Evolutionary conservation across 2,113 vertebrate genomes (phyloP).

Genomic region (Caracal caracal): DNA sequence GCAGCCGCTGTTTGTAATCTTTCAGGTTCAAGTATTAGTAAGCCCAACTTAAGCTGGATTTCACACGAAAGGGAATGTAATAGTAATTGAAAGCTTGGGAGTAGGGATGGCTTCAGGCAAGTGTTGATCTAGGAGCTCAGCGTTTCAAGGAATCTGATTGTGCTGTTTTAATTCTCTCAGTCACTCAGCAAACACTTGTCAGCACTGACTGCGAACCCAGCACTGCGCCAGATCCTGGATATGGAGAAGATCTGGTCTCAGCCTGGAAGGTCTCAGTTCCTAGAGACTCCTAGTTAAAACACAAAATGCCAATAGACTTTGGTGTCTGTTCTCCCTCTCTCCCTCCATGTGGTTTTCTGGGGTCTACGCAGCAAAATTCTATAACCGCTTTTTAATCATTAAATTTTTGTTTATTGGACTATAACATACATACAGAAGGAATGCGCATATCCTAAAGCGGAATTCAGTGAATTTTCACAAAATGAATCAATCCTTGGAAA

Average conservation of each 20-base stretch:
- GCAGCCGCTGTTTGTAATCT: neutral
- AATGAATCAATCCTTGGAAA: neutral
- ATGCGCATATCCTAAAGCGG: neutral
- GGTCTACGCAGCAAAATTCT: neutral
- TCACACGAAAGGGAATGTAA: neutral
- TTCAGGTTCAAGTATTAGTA: neutral
- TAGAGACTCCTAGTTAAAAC: neutral
- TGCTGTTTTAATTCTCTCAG: neutral
- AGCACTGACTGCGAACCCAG: neutral
- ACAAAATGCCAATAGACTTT: neutral
- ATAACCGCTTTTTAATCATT: neutral
- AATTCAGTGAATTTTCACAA: neutral
- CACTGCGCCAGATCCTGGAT: neutral
- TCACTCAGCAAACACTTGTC: neutral
- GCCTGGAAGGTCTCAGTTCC: neutral
- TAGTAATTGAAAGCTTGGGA: neutral
- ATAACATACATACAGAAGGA: neutral
- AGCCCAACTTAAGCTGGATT: neutral
- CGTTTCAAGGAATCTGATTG: neutral
- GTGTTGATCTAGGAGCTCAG: neutral
- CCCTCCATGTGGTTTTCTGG: neutral
- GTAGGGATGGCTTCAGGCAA: neutral
- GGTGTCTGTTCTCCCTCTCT: neutral
- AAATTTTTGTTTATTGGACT: neutral
- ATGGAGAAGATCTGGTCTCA: no score